Evolutionary conservation across 1,140 invertebrate species (phyloP).

Genomic region (Drosophila pseudoobscura): DNA sequence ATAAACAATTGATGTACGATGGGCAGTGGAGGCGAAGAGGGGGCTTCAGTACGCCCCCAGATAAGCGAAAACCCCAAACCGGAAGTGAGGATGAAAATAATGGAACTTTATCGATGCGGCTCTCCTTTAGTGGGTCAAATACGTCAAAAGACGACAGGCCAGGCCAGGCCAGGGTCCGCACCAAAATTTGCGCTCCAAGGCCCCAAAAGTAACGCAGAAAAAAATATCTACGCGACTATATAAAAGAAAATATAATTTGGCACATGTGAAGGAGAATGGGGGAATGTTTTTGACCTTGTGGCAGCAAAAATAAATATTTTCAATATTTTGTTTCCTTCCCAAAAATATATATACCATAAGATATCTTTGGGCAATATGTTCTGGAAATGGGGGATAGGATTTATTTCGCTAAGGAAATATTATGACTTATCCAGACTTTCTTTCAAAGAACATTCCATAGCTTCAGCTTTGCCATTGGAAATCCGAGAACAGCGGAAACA

Average conservation of each 20-base stretch:
- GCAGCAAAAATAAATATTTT: slow-evolving; percentile 46
- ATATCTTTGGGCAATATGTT: slow-evolving; percentile 7
- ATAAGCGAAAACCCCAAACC: slow-evolving; percentile 54
- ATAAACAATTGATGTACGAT: slow-evolving; percentile 49
- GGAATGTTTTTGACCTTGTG: slow-evolving; percentile 60
- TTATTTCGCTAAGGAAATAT: not conserved
- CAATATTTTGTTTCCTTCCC: slow-evolving; percentile 35
- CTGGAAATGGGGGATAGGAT: slow-evolving; percentile 16
- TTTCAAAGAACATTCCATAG: not conserved
- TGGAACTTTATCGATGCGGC: slow-evolving; percentile 18
- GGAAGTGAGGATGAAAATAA: slow-evolving; percentile 42
- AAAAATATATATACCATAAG: slow-evolving; percentile 10
- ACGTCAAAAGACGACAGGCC: slow-evolving; percentile 43
- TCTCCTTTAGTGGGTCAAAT: slow-evolving; percentile 63
- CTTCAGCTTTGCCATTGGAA: slow-evolving; percentile 40
- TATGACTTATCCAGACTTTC: not conserved
- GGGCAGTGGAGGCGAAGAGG: slow-evolving; percentile 2
- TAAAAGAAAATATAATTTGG: slow-evolving; percentile 42
- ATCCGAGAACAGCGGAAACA: slow-evolving; percentile 36
- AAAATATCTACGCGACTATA: slow-evolving; percentile 18
- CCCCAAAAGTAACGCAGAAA: slow-evolving; percentile 12
- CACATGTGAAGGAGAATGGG: slow-evolving; percentile 40
- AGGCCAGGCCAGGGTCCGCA: slow-evolving; percentile 11
- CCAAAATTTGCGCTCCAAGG: slow-evolving; percentile 14
- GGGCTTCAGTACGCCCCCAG: slow-evolving; percentile 1